phyloP scores from a whole-genome alignment of 2,113 vertebrate species.

The Istiophorus platypterus region DNA sequence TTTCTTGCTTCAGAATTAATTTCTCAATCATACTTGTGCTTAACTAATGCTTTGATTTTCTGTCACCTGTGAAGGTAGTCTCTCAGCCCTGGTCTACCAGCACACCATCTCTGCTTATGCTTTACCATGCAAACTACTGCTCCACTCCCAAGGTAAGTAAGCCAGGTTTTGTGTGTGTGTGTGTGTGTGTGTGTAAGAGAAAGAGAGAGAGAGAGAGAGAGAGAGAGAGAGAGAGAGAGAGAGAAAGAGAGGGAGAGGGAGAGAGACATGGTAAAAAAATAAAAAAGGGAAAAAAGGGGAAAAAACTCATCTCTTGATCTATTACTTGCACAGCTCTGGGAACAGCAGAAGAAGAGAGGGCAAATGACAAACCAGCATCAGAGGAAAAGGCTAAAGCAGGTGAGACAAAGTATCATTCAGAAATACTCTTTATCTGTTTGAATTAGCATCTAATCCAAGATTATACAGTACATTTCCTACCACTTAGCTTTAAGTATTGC shows the following conservation, averaged over 20 bases:
- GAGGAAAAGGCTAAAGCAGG: conserved; percentile 62
- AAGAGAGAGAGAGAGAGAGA: no score
- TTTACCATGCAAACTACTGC: conserved; percentile 88
- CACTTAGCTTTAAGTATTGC: no score
- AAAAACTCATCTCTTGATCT: background rate
- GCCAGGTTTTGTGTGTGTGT: conserved; percentile 20
- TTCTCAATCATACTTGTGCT: background rate
- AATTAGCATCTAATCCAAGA: background rate
- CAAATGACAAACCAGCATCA: conserved; percentile 31
- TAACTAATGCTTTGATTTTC: background rate
- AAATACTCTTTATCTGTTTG: background rate
- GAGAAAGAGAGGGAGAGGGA: background rate
- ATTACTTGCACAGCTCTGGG: conserved; percentile 49
- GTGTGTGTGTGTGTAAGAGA: background rate
- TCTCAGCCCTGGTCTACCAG: conserved; percentile 93
- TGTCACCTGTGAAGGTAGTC: conserved; percentile 86
- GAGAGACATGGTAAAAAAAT: background rate
- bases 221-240: background rate
- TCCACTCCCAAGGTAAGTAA: conserved; percentile 85
- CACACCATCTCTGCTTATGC: conserved; percentile 89
- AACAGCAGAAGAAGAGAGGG: conserved; percentile 34
- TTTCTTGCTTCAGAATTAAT: background rate
- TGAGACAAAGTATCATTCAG: conserved; percentile 14
- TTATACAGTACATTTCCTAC: background rate
- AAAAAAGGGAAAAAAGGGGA: no score